Percentiles rank a stretch among this genome's conserved stretches.
Evolutionary conservation across 2,113 vertebrate species (phyloP).

Genomic region (Sula dactylatra): DNA sequence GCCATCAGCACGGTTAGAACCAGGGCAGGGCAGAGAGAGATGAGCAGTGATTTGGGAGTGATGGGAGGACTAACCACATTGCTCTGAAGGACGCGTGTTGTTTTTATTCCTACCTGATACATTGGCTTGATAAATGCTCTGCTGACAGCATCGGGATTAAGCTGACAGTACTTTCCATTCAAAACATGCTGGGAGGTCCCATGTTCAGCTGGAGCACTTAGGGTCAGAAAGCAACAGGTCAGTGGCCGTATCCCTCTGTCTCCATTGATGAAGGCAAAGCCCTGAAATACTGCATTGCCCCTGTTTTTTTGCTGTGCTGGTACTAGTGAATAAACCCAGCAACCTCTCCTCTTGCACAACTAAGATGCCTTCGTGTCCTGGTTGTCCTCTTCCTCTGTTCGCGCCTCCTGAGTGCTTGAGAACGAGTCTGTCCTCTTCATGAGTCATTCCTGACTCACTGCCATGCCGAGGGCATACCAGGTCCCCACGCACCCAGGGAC

Average conservation of each 20-base stretch:
- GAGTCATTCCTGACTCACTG: not conserved
- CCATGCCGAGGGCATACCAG: rapidly evolving
- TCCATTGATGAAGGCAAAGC: not conserved
- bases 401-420: not conserved
- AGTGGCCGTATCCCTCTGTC: not conserved
- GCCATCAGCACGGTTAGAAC: rapidly evolving
- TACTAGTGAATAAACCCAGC: not conserved
- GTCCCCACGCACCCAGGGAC: not conserved
- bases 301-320: not conserved
- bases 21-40: not conserved
- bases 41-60: not conserved
- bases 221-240: not conserved
- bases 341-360: not conserved
- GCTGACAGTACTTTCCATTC: not conserved
- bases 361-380: not conserved
- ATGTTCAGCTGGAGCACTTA: not conserved
- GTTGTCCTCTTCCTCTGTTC: not conserved
- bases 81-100: not conserved
- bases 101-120: not conserved
- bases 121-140: not conserved
- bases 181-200: not conserved
- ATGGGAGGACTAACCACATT: not conserved
- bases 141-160: not conserved
- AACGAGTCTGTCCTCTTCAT: not conserved
- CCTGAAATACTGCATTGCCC: not conserved